Evolutionary conservation across 2,888 invertebrate genomes (phyloP).

Genomic region (Coenonympha glycerion): DNA sequence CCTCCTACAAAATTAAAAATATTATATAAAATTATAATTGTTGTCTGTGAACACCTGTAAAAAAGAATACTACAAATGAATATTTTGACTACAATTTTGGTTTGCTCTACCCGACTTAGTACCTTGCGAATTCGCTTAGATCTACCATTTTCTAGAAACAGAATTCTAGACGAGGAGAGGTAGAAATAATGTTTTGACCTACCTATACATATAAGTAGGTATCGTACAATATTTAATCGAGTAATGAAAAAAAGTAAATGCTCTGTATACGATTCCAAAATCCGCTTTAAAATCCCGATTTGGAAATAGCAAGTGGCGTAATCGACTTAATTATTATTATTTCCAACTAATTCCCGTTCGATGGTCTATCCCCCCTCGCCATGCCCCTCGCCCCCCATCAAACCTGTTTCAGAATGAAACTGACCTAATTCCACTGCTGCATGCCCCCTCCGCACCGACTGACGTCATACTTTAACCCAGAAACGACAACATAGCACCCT

Average conservation of each 20-base stretch:
- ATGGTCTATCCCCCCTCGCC: slow-evolving; percentile 35
- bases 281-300: background rate
- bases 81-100: no score
- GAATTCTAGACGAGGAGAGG: no score
- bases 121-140: no score
- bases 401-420: slow-evolving; percentile 80
- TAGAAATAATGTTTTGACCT: no score
- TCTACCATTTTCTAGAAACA: no score
- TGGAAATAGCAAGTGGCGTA: slow-evolving; percentile 17
- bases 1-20: no score
- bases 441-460: slow-evolving; percentile 65
- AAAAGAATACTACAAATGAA: no score
- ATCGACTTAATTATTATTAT: slow-evolving; percentile 21
- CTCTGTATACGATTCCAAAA: background rate
- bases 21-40: no score
- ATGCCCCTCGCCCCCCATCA: slow-evolving; percentile 38
- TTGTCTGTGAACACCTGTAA: no score
- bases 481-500: slow-evolving; percentile 43
- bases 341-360: slow-evolving; percentile 47
- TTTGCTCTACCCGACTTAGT: no score
- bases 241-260: background rate
- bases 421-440: slow-evolving; percentile 75
- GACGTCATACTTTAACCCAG: slow-evolving; percentile 73
- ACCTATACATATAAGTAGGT: no score
- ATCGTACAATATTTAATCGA: no score